Conservation (phyloP, 2,888 invertebrate genomes). For the Drosophila affinis region DNA sequence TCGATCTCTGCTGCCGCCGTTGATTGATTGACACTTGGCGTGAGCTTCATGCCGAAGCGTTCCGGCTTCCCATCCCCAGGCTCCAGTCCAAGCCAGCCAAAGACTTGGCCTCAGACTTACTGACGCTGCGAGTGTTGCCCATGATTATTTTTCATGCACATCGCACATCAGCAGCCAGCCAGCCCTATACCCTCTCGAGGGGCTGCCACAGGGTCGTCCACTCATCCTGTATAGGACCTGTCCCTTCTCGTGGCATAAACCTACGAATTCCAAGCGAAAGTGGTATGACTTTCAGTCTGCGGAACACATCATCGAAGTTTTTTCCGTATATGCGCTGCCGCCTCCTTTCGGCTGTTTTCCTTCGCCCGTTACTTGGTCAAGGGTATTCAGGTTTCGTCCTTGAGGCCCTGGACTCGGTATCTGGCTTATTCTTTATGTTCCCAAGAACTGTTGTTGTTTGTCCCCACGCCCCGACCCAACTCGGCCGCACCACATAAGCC, state of each 20-base stretch:
- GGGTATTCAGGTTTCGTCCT: constrained; percentile 14
- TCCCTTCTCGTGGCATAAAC: too few relatives aligned
- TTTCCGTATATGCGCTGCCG: background rate
- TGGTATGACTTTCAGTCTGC: background rate
- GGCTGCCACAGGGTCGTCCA: background rate
- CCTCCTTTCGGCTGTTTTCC: background rate
- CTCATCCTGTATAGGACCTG: background rate
- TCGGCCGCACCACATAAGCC: constrained; percentile 75
- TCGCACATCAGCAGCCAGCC: constrained; percentile 58
- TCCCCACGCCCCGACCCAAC: constrained; percentile 1
- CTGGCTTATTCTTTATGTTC: constrained; percentile 25
- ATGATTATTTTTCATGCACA: constrained; percentile 70
- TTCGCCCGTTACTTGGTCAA: background rate
- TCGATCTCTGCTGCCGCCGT: constrained; percentile 27
- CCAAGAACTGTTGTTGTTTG: constrained; percentile 44
- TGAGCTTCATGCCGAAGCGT: constrained; percentile 62
- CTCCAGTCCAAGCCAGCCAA: constrained; percentile 16
- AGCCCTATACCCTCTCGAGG: background rate
- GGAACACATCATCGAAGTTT: background rate
- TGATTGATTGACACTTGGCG: constrained; percentile 74
- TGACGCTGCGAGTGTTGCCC: constrained; percentile 68
- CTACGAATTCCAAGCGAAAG: background rate
- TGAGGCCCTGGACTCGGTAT: background rate
- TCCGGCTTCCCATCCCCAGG: constrained; percentile 6
- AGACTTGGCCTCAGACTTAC: constrained; percentile 68